These are phyloP conservation scores for Tupaia chinensis DNA, from an alignment of 2,113 vertebrate genomes.

Conservation along the genomic window DNA sequence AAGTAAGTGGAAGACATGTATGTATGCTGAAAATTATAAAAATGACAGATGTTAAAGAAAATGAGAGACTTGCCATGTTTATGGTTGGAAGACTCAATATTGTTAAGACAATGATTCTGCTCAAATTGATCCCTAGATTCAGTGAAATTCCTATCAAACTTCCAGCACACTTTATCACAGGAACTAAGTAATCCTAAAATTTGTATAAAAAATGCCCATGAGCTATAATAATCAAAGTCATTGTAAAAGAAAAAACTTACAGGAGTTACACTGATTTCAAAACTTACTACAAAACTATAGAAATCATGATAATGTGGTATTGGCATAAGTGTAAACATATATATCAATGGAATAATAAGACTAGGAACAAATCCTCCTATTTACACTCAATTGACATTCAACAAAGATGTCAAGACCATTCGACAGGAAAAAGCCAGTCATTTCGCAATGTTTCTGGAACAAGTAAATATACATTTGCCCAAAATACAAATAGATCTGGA, in stretches of 20 bases:
- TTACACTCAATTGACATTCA: neutral
- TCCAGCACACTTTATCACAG: neutral
- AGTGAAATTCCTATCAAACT: constrained; percentile 32
- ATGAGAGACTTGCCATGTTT: neutral
- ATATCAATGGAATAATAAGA: neutral
- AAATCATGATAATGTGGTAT: neutral
- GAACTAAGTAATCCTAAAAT: constrained; percentile 35
- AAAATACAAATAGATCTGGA: neutral
- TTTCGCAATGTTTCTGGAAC: constrained; percentile 16
- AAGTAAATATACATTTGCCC: neutral
- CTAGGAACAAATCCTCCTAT: neutral
- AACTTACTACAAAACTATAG: neutral
- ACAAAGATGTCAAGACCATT: neutral
- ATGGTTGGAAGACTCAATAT: neutral
- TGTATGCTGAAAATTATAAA: neutral
- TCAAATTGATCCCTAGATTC: constrained; percentile 30
- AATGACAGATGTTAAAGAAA: neutral
- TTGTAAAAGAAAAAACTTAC: neutral
- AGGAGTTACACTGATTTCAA: neutral
- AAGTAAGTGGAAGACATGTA: neutral
- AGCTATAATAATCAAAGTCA: neutral
- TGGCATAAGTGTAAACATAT: neutral
- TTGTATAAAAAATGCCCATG: constrained; percentile 46
- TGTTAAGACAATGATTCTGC: neutral
- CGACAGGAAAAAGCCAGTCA: neutral